Percentiles rank a stretch among this genome's conserved stretches.
Evolutionary conservation across 2,113 vertebrate genomes (phyloP).

Genomic region (Kobus ellipsiprymnus): DNA sequence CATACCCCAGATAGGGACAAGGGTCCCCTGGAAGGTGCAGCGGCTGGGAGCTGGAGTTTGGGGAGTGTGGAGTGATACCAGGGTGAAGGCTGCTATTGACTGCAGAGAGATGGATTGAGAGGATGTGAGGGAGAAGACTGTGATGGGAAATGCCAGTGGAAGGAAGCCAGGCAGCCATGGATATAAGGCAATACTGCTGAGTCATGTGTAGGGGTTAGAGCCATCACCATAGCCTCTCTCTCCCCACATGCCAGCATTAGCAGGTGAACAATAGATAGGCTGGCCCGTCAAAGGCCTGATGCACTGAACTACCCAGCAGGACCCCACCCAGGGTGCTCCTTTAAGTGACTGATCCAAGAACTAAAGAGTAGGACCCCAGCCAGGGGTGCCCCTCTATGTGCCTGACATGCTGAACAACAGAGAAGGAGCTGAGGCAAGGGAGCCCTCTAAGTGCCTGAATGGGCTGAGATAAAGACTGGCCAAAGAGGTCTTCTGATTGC

Average conservation of each 20-base stretch:
- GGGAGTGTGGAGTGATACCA: background rate
- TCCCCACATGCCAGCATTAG: background rate
- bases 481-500: background rate
- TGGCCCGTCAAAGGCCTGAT: background rate
- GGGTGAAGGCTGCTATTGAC: background rate
- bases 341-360: background rate
- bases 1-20: background rate
- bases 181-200: background rate
- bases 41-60: background rate
- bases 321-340: background rate
- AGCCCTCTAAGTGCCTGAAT: background rate
- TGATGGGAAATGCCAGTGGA: background rate
- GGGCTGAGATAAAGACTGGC: background rate
- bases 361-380: background rate
- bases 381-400: background rate
- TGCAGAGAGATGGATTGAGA: background rate
- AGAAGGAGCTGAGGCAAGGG: background rate
- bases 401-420: background rate
- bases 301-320: background rate
- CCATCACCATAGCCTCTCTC: background rate
- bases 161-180: background rate
- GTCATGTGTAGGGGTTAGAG: background rate
- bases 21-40: background rate
- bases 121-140: background rate
- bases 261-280: background rate